phyloP scores from a whole-genome alignment of 2,888 invertebrate species.

The Hedychridium roseum region DNA sequence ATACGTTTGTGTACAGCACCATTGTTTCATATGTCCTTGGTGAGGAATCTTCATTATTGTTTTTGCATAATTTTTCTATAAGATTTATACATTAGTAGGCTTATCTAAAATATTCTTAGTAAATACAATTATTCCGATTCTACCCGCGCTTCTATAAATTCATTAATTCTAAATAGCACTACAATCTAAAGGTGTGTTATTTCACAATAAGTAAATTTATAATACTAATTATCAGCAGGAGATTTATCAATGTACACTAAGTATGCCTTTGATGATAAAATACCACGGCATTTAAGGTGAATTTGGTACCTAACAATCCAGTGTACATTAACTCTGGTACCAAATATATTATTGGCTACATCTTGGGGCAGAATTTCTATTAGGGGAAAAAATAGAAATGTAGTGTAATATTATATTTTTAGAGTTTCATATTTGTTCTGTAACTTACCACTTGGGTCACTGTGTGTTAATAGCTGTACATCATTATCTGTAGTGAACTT shows the following conservation, averaged over 20 bases:
- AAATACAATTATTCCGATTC: too few species aligned
- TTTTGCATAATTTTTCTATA: too few species aligned
- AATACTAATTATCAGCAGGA: conserved; percentile 8
- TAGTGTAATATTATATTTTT: not conserved
- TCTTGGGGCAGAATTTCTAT: conserved; percentile 69
- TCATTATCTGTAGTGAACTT: conserved; percentile 90
- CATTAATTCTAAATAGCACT: too few species aligned
- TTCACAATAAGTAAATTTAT: conserved; percentile 2
- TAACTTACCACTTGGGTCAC: conserved; percentile 84
- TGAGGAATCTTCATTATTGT: too few species aligned
- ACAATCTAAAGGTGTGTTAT: too few species aligned
- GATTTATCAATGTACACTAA: conserved; percentile 66
- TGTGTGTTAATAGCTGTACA: conserved; percentile 93
- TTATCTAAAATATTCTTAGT: too few species aligned
- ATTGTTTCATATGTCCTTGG: too few species aligned
- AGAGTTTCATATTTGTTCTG: not conserved
- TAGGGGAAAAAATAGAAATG: conserved; percentile 40
- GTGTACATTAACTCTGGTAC: conserved; percentile 62
- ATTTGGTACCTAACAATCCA: conserved; percentile 90
- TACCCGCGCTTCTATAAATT: too few species aligned
- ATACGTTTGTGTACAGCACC: too few species aligned
- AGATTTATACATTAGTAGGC: too few species aligned
- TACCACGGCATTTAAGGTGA: conserved; percentile 90
- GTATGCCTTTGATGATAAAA: conserved; percentile 91
- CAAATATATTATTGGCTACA: conserved; percentile 69